Evolutionary conservation across 2,888 invertebrate genomes (phyloP).

Genomic region (Callosobruchus maculatus): DNA sequence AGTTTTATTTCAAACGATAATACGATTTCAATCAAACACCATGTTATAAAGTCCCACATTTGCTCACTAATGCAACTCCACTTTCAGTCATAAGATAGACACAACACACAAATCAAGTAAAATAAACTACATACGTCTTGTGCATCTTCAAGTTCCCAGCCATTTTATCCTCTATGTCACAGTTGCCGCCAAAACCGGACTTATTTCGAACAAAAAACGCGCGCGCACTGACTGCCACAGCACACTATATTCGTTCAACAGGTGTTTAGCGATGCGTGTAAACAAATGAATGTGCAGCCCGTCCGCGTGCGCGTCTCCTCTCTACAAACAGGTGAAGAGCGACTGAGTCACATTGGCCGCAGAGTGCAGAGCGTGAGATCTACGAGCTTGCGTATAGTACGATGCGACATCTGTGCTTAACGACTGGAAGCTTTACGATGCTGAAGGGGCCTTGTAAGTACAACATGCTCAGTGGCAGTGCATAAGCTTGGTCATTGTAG

Average conservation of each 20-base stretch:
- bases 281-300: not conserved
- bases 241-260: not conserved
- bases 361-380: not conserved
- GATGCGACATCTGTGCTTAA: not conserved
- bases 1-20: too few relatives aligned
- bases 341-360: not conserved
- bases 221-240: not conserved
- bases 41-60: too few relatives aligned
- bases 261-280: not conserved
- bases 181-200: not conserved
- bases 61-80: too few relatives aligned
- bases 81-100: too few relatives aligned
- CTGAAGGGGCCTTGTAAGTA: not conserved
- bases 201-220: not conserved
- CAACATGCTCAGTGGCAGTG: not conserved
- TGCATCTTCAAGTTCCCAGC: not conserved
- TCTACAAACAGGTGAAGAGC: not conserved
- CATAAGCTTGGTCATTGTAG: not conserved
- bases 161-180: not conserved
- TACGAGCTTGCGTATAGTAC: not conserved
- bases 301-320: not conserved
- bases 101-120: not conserved
- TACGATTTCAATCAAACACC: too few relatives aligned
- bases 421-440: not conserved
- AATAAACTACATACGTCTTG: not conserved